Conservation (phyloP, 2,113 vertebrate genomes). For the Catharus minimus region DNA sequence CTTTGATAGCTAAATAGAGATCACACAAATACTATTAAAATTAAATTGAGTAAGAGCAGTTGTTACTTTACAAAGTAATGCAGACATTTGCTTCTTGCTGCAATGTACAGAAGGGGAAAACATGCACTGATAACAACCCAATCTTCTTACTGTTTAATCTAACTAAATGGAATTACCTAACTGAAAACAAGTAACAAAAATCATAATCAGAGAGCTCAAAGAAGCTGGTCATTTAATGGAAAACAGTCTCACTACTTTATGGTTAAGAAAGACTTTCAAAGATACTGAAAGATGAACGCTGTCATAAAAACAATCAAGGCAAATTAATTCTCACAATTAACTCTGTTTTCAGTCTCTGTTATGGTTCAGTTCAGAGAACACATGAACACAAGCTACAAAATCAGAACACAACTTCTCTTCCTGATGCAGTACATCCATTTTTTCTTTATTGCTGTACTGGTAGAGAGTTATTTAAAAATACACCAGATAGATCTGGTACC, state of each 20-base stretch:
- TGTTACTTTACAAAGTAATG: background rate
- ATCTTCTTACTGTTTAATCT: background rate
- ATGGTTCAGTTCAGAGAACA: background rate
- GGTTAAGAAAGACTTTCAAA: background rate
- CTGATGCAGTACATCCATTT: fast-evolving
- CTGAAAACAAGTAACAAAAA: background rate
- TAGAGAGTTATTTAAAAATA: background rate
- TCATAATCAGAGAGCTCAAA: background rate
- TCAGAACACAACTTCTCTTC: background rate
- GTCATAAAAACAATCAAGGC: background rate
- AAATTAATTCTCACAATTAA: background rate
- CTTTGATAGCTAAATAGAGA: background rate
- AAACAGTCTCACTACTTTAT: background rate
- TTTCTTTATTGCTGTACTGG: background rate
- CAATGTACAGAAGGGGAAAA: background rate
- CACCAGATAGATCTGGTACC: background rate
- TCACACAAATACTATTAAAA: background rate
- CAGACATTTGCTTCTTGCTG: background rate
- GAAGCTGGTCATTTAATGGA: background rate
- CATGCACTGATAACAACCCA: background rate
- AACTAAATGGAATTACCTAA: background rate
- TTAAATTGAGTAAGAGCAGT: background rate
- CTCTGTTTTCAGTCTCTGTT: background rate
- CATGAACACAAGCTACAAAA: background rate
- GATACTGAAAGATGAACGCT: background rate